phyloP scores from a whole-genome alignment of 2,113 vertebrate species.

The Diadophis punctatus region DNA sequence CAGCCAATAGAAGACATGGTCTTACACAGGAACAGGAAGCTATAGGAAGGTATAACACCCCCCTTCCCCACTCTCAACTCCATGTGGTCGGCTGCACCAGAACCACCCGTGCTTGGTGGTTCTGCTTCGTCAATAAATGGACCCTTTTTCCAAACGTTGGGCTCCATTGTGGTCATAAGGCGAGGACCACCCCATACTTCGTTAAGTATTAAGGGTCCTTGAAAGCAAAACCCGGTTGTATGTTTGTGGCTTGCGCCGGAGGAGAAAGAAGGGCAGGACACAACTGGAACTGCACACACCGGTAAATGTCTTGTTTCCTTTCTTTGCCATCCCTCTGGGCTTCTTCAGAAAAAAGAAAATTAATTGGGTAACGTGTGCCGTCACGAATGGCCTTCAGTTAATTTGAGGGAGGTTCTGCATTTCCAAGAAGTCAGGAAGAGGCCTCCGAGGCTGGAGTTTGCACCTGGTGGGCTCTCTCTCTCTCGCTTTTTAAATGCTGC shows the following conservation, averaged over 20 bases:
- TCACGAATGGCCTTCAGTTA: conserved; percentile 36
- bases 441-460: neutral
- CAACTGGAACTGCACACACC: conserved; percentile 52
- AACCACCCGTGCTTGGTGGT: too few species aligned
- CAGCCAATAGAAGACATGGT: too few species aligned
- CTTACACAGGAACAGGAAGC: too few species aligned
- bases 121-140: too few species aligned
- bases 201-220: neutral
- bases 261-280: conserved; percentile 47
- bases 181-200: too few species aligned
- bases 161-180: too few species aligned
- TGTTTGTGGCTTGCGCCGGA: conserved; percentile 39
- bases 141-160: too few species aligned
- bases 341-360: conserved; percentile 45
- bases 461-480: conserved; percentile 6
- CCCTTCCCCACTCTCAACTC: too few species aligned
- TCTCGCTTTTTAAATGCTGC: neutral
- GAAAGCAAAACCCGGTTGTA: conserved; percentile 45
- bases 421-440: conserved; percentile 9
- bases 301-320: conserved; percentile 40
- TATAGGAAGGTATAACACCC: too few species aligned
- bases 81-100: too few species aligned
- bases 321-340: conserved; percentile 54
- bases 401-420: neutral
- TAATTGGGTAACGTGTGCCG: conserved; percentile 48